These are phyloP conservation scores for Vultur gryphus DNA, from an alignment of 2,797 vertebrate species.

Conservation along the genomic window DNA sequence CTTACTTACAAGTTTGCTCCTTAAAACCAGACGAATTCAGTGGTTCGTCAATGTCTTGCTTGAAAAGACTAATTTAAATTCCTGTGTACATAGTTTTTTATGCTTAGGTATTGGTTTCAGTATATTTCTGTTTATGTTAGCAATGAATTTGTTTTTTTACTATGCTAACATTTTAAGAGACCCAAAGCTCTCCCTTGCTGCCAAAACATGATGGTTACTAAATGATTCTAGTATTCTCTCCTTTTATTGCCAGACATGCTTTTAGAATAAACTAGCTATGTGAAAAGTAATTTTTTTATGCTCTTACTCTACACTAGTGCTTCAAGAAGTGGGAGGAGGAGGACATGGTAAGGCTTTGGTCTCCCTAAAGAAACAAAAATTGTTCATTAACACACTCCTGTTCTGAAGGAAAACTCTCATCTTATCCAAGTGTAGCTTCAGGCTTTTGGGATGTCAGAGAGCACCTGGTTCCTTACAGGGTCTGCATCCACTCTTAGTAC, in stretches of 20 bases:
- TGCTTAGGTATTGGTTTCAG: neutral
- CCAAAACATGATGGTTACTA: neutral
- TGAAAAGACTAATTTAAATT: neutral
- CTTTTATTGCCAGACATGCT: conserved; percentile 9
- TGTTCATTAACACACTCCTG: neutral
- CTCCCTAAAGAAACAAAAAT: neutral
- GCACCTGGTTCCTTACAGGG: neutral
- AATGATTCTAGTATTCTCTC: conserved; percentile 21
- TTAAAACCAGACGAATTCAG: neutral
- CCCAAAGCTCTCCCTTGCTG: neutral
- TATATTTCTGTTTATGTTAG: neutral
- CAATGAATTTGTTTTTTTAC: neutral
- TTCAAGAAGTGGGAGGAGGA: neutral
- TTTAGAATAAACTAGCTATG: conserved; percentile 2
- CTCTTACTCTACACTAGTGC: neutral
- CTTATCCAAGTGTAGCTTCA: neutral
- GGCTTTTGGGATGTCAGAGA: neutral
- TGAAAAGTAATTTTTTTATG: conserved; percentile 1
- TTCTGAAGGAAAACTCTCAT: neutral
- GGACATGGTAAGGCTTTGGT: neutral
- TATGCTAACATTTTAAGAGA: neutral
- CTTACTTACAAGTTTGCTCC: neutral
- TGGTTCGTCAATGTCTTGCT: neutral
- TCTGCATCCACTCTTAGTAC: neutral
- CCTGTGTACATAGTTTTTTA: neutral